Base-by-base conservation (phyloP, 2,113 vertebrate species). In the Lepidothrix coronata region DNA sequence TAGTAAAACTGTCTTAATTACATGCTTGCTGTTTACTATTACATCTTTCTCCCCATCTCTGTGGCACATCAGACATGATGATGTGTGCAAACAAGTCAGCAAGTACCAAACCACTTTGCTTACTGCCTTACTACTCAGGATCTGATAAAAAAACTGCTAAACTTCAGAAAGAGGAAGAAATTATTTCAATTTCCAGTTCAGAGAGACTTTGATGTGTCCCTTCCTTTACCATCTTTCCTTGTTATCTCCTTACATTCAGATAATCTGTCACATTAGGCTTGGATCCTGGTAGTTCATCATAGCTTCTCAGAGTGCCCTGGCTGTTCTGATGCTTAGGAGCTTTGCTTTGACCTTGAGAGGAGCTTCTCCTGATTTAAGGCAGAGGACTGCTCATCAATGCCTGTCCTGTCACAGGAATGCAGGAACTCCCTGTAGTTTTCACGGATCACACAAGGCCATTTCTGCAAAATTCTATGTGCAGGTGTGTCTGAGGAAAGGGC, bases 1-100 rank as follows among this genome's bases (percentile, higher is more conserved):
- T 49, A 74, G 46, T 62, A 46, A 83, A 84, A 63, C 46, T 59
- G 43, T 54, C n/a, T 78, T 83, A 91, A 89, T 82, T 81, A 51
- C 5, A 23, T 23, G 12, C 74, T 91, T 68, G 73, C 48, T 39
- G 31, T 91, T 91, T 73, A 63, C 22, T 89, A 27, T n/a, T 57
- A 28, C 57, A 8, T 77, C 41, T 70, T 94, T 10, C 59, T 91
- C 31, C 46, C 31, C 58, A 43, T 23, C n/a, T 89, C 24, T 48
- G 35, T 77, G 25, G 49, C 62, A 12, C 19, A 48, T 81, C 66
- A 65, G 44, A 33, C 33, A 30, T 27, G 68, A 35, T 23, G 19
- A 39, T 39, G 39, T 37, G 49, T 82, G 57, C 81, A 51, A 68
- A 39, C 20, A 88, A 65, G 33, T 59, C 79, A 72, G 66, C 19